A percentile compares a stretch with the other conserved stretches of the same genome.
These are phyloP conservation scores for Hydrolagus colliei DNA, from an alignment of 2,797 vertebrate genomes.

Conservation along the genomic window DNA sequence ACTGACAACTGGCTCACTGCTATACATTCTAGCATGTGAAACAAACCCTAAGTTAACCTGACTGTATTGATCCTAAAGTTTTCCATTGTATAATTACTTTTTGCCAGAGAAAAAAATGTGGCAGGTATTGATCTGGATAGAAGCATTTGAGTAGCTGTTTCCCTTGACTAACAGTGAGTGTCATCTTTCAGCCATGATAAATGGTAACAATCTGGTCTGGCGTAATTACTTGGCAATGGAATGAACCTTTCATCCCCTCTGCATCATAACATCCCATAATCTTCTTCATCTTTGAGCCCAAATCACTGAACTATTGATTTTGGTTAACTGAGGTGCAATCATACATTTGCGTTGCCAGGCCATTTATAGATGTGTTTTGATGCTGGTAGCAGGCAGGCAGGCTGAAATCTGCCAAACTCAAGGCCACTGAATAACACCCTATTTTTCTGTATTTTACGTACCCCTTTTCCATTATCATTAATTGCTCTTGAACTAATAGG, in stretches of 20 bases:
- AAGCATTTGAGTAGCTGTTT: constrained; percentile 73
- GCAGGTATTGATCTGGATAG: constrained; percentile 79
- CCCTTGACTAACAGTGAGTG: constrained; percentile 83
- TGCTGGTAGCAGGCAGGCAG: not conserved
- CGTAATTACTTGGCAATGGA: constrained; percentile 93
- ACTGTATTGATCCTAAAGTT: constrained; percentile 88
- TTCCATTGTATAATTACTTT: constrained; percentile 93
- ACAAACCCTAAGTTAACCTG: constrained; percentile 65
- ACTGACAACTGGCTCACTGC: constrained; percentile 59
- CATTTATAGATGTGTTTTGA: not conserved
- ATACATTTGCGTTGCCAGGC: not conserved
- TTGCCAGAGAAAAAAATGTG: constrained; percentile 60
- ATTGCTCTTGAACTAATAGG: constrained; percentile 49
- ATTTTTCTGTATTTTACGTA: constrained; percentile 34
- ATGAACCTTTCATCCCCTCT: constrained; percentile 61
- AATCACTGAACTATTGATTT: constrained; percentile 30
- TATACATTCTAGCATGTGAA: constrained; percentile 43
- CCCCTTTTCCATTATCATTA: constrained; percentile 35
- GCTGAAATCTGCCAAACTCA: not conserved
- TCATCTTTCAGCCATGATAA: constrained; percentile 85
- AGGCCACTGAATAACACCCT: constrained; percentile 13
- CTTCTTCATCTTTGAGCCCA: constrained; percentile 45
- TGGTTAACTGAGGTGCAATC: constrained; percentile 7
- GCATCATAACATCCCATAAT: constrained; percentile 43
- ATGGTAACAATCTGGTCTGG: constrained; percentile 69